These are phyloP conservation scores for Protonemura montana DNA, from an alignment of 2,888 invertebrate genomes.

Conservation along the genomic window DNA sequence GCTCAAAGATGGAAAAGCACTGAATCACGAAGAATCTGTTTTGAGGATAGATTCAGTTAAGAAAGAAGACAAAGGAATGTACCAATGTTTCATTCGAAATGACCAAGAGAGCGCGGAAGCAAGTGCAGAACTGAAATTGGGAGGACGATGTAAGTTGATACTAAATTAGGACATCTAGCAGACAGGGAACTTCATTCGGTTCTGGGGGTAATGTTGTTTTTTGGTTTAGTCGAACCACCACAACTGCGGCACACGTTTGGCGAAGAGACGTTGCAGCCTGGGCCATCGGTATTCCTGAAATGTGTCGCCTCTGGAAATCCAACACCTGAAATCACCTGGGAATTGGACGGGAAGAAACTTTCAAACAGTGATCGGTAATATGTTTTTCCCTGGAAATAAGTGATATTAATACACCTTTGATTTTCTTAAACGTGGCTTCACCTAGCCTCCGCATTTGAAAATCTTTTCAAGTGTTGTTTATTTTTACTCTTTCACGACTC, in stretches of 20 bases:
- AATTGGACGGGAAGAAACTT: constrained; percentile 84
- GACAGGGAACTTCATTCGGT: too few species aligned
- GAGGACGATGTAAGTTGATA: constrained; percentile 78
- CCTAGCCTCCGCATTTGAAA: too few species aligned
- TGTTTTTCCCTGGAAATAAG: background rate
- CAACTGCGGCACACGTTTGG: constrained; percentile 86
- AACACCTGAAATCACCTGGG: constrained; percentile 93
- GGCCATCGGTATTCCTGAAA: constrained; percentile 86
- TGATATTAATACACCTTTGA: too few species aligned
- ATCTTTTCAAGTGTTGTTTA: too few species aligned
- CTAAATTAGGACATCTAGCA: background rate
- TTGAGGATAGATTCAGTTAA: constrained; percentile 88
- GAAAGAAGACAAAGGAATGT: constrained; percentile 96
- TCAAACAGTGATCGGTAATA: constrained; percentile 72
- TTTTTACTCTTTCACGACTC: too few species aligned
- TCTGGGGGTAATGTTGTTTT: background rate
- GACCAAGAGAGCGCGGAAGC: constrained; percentile 94
- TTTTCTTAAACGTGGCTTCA: too few species aligned
- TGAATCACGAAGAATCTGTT: constrained; percentile 82
- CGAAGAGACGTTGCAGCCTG: constrained; percentile 89
- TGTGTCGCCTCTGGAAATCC: constrained; percentile 96
- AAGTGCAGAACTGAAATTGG: constrained; percentile 89
- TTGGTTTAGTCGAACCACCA: constrained; percentile 80
- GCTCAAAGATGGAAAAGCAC: constrained; percentile 89
- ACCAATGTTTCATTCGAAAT: constrained; percentile 93